phyloP scores from a whole-genome alignment of 2,113 vertebrate genomes.

The Addax nasomaculatus region DNA sequence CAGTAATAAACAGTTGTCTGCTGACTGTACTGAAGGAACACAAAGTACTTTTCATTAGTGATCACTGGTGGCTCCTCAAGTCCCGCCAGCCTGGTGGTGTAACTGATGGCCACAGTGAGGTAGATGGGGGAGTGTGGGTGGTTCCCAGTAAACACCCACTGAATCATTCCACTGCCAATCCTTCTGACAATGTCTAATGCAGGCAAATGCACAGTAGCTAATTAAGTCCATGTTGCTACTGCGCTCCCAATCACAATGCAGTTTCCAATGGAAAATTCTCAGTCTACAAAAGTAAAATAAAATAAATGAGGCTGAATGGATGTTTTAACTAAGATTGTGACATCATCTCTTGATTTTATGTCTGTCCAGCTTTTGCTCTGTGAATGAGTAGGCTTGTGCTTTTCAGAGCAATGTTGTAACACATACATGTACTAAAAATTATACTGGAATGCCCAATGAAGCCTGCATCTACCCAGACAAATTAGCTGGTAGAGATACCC shows the following conservation, averaged over 20 bases:
- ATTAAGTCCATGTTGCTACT: neutral
- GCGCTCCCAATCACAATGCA: neutral
- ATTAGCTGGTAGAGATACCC: neutral
- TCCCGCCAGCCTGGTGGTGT: neutral
- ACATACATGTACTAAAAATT: neutral
- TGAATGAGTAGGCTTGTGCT: neutral
- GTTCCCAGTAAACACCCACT: constrained; percentile 8
- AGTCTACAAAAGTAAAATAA: neutral
- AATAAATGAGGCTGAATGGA: neutral
- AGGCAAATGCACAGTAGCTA: neutral
- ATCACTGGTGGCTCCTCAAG: constrained; percentile 21
- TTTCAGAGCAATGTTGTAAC: neutral
- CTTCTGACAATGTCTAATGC: neutral
- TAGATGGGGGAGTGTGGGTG: constrained; percentile 33
- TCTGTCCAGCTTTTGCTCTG: constrained; percentile 27
- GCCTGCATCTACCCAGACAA: constrained; percentile 26
- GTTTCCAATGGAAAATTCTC: neutral
- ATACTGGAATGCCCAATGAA: neutral
- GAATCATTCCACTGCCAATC: neutral
- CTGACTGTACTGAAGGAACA: neutral
- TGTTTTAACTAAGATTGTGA: constrained; percentile 12
- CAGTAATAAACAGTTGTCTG: neutral
- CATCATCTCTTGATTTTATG: constrained; percentile 25
- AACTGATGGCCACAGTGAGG: neutral
- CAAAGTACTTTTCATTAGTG: neutral